A percentile compares a stretch with the other conserved stretches of the same genome.
These are phyloP conservation scores for Belonocnema kinseyi DNA, from an alignment of 1,140 invertebrate genomes.

Conservation along the genomic window DNA sequence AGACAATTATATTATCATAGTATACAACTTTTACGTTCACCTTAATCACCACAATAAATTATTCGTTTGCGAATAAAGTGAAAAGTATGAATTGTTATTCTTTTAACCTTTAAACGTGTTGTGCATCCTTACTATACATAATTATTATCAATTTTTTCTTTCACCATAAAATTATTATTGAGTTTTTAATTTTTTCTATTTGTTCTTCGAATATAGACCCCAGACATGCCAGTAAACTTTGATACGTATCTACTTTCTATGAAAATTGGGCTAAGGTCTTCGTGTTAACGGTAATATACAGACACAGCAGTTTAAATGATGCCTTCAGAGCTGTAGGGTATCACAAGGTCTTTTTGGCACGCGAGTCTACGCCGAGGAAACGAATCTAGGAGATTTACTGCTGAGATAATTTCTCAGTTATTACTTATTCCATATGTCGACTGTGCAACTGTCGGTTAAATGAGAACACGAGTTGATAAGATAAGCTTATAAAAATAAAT, in stretches of 20 bases:
- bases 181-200: background rate
- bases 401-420: constrained; percentile 47
- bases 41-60: no score
- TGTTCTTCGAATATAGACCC: background rate
- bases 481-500: background rate
- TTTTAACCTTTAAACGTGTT: no score
- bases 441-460: background rate
- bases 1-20: no score
- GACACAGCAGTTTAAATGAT: constrained; percentile 42
- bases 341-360: constrained; percentile 54
- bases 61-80: no score
- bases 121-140: no score
- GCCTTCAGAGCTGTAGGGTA: constrained; percentile 52
- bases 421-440: constrained; percentile 42
- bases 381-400: constrained; percentile 50
- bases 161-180: background rate
- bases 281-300: constrained; percentile 35
- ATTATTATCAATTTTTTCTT: background rate
- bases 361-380: constrained; percentile 49
- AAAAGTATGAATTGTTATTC: no score
- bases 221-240: background rate
- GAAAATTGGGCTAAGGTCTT: constrained; percentile 33
- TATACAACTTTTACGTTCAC: no score
- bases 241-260: constrained; percentile 13
- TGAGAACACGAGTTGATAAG: background rate